Percentiles rank a stretch among this genome's conserved stretches.
Conservation (phyloP, 2,888 invertebrate genomes). For the Oxystoma pomonae region DNA sequence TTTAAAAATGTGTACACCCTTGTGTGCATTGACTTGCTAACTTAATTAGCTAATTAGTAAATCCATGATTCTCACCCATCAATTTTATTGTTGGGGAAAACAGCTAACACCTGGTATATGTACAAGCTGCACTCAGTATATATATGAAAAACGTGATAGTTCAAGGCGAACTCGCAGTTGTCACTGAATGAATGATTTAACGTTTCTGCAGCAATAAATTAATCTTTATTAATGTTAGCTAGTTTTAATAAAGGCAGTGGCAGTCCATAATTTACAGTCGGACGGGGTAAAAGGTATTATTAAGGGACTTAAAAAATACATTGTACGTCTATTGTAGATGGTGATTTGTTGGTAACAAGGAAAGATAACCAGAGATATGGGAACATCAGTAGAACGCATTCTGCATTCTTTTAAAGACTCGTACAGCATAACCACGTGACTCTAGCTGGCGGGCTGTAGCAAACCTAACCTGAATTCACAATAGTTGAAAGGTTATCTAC, state of each 20-base stretch:
- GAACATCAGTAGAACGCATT: no score
- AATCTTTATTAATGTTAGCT: slow-evolving; percentile 38
- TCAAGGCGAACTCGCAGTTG: slow-evolving; percentile 43
- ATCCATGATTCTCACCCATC: slow-evolving; percentile 13
- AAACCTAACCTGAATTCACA: no score
- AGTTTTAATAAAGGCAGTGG: slow-evolving; percentile 13
- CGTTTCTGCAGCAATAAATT: slow-evolving; percentile 38
- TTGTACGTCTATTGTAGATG: slow-evolving; percentile 10
- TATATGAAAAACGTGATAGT: slow-evolving; percentile 43
- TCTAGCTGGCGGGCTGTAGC: no score
- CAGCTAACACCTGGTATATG: slow-evolving; percentile 39
- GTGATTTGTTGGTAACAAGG: slow-evolving; percentile 1
- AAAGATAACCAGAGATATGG: no score
- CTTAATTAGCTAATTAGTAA: no score
- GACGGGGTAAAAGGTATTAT: slow-evolving; percentile 34
- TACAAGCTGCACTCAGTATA: slow-evolving; percentile 11
- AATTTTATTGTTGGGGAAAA: slow-evolving; percentile 32
- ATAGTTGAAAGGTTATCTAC: no score
- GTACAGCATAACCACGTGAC: no score
- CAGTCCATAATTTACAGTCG: neutral
- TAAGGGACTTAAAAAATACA: slow-evolving; percentile 25
- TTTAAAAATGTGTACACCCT: no score
- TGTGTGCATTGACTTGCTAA: no score
- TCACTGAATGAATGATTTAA: slow-evolving; percentile 43
- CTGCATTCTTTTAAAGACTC: no score